Percentiles rank a stretch among this genome's conserved stretches.
Evolutionary conservation across 2,797 vertebrate genomes (phyloP).

Genomic region (Ciconia nigra): DNA sequence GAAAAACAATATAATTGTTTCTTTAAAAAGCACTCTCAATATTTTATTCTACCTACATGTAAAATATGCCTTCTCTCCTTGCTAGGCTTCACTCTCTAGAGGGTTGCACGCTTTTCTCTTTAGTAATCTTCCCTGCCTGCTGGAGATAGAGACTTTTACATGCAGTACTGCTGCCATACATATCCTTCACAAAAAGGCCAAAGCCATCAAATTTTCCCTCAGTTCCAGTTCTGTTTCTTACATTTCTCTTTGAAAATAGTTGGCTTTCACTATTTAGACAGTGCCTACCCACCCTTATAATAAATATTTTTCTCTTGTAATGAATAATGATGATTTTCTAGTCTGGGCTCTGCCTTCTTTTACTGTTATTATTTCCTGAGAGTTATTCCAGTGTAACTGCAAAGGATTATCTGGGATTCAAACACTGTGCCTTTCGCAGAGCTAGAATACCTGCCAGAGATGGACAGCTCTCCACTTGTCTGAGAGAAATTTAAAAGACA

Average conservation of each 20-base stretch:
- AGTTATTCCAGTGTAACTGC: neutral
- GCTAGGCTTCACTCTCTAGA: neutral
- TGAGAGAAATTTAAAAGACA: neutral
- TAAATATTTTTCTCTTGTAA: neutral
- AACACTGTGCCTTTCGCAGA: neutral
- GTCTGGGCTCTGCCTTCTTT: neutral
- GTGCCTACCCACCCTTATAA: neutral
- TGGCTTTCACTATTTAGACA: neutral
- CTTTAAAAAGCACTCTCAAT: neutral
- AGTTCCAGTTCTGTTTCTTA: neutral
- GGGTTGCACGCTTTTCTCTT: neutral
- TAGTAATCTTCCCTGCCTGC: neutral
- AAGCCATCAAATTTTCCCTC: neutral
- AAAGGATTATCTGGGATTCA: neutral
- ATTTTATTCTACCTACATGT: neutral
- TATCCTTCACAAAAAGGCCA: neutral
- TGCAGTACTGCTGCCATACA: neutral
- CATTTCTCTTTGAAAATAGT: neutral
- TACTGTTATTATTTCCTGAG: neutral
- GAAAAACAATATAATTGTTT: neutral
- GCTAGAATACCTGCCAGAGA: neutral
- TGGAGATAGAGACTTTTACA: neutral
- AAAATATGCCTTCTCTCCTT: neutral
- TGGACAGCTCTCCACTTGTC: neutral
- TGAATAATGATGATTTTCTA: neutral